phyloP scores from a whole-genome alignment of 2,888 invertebrate genomes.

The Ommatoiulus sabulosus region DNA sequence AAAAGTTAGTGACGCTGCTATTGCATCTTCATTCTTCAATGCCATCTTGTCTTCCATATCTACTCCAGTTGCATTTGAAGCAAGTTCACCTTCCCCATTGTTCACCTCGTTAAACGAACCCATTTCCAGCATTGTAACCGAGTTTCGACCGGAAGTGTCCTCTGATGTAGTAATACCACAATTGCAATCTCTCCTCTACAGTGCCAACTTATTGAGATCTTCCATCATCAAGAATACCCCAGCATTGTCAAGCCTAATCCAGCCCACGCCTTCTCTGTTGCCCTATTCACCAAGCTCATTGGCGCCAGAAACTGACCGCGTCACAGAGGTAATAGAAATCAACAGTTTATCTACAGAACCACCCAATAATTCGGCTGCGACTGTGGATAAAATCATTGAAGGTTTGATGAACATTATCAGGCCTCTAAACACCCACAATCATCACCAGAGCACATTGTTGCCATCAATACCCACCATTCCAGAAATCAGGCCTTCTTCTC shows the following conservation, averaged over 20 bases:
- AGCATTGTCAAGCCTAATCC: neutral
- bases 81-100: neutral
- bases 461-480: neutral
- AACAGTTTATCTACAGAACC: neutral
- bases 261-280: neutral
- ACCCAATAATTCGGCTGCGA: neutral
- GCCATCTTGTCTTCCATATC: neutral
- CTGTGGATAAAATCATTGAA: slow-evolving; percentile 54
- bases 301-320: neutral
- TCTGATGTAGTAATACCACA: neutral
- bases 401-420: slow-evolving; percentile 57
- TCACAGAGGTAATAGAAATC: neutral
- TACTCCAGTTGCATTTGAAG: neutral
- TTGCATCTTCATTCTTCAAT: neutral
- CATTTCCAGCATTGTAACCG: neutral
- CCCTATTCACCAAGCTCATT: neutral
- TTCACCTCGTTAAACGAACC: neutral
- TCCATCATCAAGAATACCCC: slow-evolving; percentile 17
- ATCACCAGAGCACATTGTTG: neutral
- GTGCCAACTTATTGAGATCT: neutral
- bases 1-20: neutral
- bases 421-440: slow-evolving; percentile 35
- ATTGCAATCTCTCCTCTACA: neutral
- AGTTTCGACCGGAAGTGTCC: neutral
- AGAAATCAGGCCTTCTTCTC: neutral